phyloP scores from a whole-genome alignment of 2,888 invertebrate species.

The Calephelis perditalis region DNA sequence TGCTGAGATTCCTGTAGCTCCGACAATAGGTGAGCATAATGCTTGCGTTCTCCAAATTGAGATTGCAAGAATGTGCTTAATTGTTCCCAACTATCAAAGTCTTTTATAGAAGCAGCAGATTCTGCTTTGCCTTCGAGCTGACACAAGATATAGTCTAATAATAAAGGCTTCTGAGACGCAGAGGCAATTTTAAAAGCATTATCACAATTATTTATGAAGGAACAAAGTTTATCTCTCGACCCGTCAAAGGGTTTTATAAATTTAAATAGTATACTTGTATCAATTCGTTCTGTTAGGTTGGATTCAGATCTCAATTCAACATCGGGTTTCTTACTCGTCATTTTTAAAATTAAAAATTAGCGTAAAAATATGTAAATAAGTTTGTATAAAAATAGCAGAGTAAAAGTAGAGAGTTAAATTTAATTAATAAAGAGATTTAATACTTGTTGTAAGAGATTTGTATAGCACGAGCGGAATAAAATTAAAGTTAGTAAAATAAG shows the following conservation, averaged over 20 bases:
- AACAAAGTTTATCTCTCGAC: not conserved
- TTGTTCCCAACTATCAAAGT: not conserved
- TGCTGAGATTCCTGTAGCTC: not conserved
- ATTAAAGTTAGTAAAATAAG: no score
- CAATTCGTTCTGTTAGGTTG: not conserved
- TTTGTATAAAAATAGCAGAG: not conserved
- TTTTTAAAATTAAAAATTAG: not conserved
- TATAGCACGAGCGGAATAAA: no score
- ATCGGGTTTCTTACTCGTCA: not conserved
- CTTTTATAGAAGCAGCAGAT: not conserved
- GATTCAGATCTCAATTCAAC: not conserved
- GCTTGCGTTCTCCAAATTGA: not conserved
- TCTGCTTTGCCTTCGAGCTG: not conserved
- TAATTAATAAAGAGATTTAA: no score
- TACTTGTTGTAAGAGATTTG: no score
- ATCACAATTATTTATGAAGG: not conserved
- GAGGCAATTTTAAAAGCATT: constrained; percentile 3
- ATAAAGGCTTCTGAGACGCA: not conserved
- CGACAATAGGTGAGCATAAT: not conserved
- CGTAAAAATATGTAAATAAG: not conserved
- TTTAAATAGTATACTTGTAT: not conserved
- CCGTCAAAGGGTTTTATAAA: no score
- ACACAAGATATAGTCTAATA: not conserved
- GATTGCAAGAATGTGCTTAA: not conserved
- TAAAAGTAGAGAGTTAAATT: not conserved